Percentiles rank a stretch among this genome's conserved stretches.
Evolutionary conservation across 1,140 invertebrate species (phyloP).

Genomic region (Achroia grisella): DNA sequence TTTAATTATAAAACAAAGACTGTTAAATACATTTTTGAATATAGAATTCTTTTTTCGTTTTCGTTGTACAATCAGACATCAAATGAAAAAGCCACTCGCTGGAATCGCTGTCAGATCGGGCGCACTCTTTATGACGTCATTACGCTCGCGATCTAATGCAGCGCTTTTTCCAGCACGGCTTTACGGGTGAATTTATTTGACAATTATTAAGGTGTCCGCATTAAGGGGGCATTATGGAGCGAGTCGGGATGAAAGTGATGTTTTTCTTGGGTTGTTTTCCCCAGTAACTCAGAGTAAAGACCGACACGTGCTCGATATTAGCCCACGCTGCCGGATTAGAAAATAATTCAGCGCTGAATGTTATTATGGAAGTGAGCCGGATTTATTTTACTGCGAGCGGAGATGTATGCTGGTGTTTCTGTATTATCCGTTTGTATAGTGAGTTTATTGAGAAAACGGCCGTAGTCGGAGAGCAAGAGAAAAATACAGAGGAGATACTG

Average conservation of each 20-base stretch:
- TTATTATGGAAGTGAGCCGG: constrained; percentile 56
- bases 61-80: too few relatives aligned
- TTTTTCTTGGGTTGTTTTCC: constrained; percentile 66
- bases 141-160: too few relatives aligned
- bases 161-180: too few relatives aligned
- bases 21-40: too few relatives aligned
- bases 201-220: constrained; percentile 71
- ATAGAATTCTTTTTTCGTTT: too few relatives aligned
- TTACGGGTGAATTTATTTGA: constrained; percentile 62
- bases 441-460: constrained; percentile 55
- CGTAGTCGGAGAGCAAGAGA: too few relatives aligned
- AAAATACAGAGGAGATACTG: too few relatives aligned
- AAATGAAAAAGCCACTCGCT: too few relatives aligned
- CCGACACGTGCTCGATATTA: constrained; percentile 70
- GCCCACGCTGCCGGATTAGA: constrained; percentile 63
- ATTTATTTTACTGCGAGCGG: constrained; percentile 66
- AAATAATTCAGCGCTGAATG: constrained; percentile 70
- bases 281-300: constrained; percentile 51
- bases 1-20: too few relatives aligned
- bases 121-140: too few relatives aligned
- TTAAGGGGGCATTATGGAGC: constrained; percentile 57
- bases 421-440: constrained; percentile 52
- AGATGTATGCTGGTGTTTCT: constrained; percentile 63
- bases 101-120: too few relatives aligned
- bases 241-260: constrained; percentile 56